Conservation (phyloP, 2,113 vertebrate genomes). For the Malurus cyaneus region DNA sequence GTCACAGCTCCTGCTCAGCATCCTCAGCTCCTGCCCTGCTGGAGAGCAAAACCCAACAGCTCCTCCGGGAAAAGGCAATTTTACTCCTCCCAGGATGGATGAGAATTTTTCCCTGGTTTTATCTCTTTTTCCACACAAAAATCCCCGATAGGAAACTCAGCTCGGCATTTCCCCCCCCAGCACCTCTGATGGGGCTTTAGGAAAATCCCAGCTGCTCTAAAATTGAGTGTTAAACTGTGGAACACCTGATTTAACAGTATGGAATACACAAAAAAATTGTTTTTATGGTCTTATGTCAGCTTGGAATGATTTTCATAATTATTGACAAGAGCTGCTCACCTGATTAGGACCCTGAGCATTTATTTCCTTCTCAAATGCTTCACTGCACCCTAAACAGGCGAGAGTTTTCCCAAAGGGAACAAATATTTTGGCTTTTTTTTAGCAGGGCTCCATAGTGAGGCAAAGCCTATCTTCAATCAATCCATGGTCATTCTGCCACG, state of each 20-base stretch:
- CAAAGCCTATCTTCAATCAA: background rate
- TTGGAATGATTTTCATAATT: background rate
- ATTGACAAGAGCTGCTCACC: background rate
- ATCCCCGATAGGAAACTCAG: background rate
- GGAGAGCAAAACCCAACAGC: background rate
- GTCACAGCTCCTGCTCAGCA: conserved; percentile 18
- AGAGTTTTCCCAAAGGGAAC: background rate
- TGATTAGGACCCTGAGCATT: background rate
- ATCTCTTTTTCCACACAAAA: conserved; percentile 35
- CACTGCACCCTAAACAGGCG: background rate
- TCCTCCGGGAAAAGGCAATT: background rate
- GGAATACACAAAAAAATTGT: background rate
- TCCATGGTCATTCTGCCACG: background rate
- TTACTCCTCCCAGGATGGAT: conserved; percentile 27
- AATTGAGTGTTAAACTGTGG: background rate
- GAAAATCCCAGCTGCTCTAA: background rate
- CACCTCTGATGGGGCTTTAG: background rate
- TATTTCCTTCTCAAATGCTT: background rate
- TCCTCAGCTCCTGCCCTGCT: background rate
- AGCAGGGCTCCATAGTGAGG: background rate
- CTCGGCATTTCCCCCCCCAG: background rate
- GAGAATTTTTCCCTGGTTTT: background rate
- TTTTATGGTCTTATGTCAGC: background rate
- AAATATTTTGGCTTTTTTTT: background rate
- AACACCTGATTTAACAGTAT: background rate